Conservation (phyloP, 2,113 vertebrate species). For the Mustela lutreola region DNA sequence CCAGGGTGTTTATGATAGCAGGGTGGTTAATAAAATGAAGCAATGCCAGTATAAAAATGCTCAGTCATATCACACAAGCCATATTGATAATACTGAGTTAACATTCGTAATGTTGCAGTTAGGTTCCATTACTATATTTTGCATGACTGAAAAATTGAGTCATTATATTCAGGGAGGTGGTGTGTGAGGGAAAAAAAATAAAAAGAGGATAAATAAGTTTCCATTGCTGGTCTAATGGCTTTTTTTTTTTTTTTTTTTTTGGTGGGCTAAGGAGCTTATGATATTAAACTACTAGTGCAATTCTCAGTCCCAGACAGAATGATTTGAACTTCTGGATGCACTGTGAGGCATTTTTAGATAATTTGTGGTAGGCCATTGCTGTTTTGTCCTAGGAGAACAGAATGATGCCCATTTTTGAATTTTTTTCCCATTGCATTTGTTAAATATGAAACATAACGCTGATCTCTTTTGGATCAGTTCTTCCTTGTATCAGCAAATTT, state of each 20-base stretch:
- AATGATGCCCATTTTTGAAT: background rate
- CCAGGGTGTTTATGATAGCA: constrained; percentile 43
- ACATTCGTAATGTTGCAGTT: constrained; percentile 61
- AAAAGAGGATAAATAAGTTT: constrained; percentile 22
- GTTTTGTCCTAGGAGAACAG: background rate
- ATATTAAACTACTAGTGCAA: constrained; percentile 14
- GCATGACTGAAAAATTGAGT: constrained; percentile 69
- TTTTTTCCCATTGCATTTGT: background rate
- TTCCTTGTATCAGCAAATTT: background rate
- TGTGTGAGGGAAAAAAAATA: background rate
- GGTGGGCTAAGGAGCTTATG: background rate
- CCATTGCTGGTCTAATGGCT: background rate
- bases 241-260: background rate
- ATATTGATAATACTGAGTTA: constrained; percentile 32
- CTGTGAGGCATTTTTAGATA: background rate
- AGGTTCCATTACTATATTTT: constrained; percentile 63
- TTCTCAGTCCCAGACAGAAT: constrained; percentile 14
- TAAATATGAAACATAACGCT: background rate
- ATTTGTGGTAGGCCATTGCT: background rate
- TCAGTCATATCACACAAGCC: constrained; percentile 24
- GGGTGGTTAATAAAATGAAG: constrained; percentile 61
- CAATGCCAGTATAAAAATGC: constrained; percentile 12
- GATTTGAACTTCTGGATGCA: constrained; percentile 1
- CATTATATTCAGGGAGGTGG: constrained; percentile 57
- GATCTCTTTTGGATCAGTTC: background rate